phyloP scores from a whole-genome alignment of 23 tunicate genomes.

The Corella eumyota region DNA sequence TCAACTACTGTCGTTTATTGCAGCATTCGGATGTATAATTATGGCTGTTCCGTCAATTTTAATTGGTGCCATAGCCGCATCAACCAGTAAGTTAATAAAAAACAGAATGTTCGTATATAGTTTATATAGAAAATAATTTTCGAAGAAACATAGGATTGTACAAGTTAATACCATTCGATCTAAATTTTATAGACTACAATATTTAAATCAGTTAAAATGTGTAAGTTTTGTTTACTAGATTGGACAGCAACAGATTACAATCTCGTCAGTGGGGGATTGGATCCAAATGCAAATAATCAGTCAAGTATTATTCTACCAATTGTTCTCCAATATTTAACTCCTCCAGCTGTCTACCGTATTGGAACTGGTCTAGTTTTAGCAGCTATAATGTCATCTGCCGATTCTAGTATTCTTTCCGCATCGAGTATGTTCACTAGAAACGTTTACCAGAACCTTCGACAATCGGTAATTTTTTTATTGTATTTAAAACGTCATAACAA shows the following conservation, averaged over 20 bases:
- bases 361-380: conserved; percentile 71
- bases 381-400: conserved; percentile 74
- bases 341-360: conserved; percentile 38
- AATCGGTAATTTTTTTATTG: too few relatives aligned
- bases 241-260: conserved; percentile 36
- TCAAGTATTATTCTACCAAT: conserved; percentile 36
- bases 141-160: too few relatives aligned
- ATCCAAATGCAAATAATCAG: conserved; percentile 12
- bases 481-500: too few relatives aligned
- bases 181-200: too few relatives aligned
- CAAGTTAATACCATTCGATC: too few relatives aligned
- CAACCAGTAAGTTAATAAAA: conserved; percentile 33
- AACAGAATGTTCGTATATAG: too few relatives aligned
- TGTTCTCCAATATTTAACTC: conserved; percentile 52
- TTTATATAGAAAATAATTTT: background rate
- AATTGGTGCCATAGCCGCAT: conserved; percentile 69
- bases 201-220: too few relatives aligned
- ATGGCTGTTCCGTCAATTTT: conserved; percentile 75
- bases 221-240: too few relatives aligned
- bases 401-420: conserved; percentile 54
- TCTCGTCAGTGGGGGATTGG: too few relatives aligned
- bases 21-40: conserved; percentile 67
- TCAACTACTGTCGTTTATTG: conserved; percentile 43
- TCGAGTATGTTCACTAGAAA: conserved; percentile 62
- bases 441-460: conserved; percentile 19